Conservation (phyloP, 2,888 invertebrate species). For the Strigamia transsilvanica region DNA sequence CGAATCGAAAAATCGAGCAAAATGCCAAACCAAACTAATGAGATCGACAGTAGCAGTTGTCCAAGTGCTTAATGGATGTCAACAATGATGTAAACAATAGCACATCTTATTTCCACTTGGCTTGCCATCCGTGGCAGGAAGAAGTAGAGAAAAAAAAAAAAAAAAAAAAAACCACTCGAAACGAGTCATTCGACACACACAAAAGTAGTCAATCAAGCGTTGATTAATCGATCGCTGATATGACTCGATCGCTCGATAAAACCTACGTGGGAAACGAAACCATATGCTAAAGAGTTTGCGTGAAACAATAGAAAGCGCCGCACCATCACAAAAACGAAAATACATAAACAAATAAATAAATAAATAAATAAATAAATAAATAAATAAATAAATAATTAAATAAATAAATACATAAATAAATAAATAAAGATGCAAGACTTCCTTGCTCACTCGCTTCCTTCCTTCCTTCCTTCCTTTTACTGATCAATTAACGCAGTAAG, state of each 20-base stretch:
- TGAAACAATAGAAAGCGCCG: neutral
- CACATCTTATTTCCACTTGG: constrained; percentile 8
- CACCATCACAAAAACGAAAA: neutral
- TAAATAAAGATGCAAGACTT: neutral
- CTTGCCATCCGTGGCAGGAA: neutral
- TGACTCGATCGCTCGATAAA: neutral
- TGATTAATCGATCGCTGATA: neutral
- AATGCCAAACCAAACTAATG: no score
- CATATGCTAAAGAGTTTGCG: neutral
- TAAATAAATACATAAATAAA: neutral
- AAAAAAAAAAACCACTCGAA: neutral
- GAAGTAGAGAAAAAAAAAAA: no score
- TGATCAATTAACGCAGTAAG: neutral
- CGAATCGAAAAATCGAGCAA: no score
- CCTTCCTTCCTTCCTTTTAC: neutral
- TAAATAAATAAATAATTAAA: neutral
- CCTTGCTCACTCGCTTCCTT: no score
- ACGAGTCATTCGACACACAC: neutral
- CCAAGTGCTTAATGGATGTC: neutral
- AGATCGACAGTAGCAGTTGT: neutral
- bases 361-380: neutral
- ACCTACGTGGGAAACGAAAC: no score
- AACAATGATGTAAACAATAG: neutral
- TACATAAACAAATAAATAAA: neutral
- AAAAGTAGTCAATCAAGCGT: neutral